Conservation (phyloP, 1,140 invertebrate genomes). For the Drosophila sp. region DNA sequence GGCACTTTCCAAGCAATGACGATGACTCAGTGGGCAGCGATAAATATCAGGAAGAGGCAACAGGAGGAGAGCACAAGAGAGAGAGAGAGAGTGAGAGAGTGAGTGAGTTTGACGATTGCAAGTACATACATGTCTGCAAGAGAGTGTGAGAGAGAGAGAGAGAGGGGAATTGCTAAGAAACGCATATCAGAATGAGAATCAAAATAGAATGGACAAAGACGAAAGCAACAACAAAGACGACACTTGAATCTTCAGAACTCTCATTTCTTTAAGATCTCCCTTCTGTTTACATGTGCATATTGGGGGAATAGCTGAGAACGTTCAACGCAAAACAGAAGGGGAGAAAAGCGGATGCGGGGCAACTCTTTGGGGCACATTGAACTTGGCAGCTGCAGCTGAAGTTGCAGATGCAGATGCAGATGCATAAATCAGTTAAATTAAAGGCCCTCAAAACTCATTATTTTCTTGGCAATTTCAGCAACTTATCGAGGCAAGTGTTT, state of each 20-base stretch:
- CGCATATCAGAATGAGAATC: conserved; percentile 63
- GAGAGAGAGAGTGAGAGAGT: conserved; percentile 10
- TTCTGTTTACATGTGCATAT: conserved; percentile 19
- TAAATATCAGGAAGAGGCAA: conserved; percentile 27
- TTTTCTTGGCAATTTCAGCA: conserved; percentile 46
- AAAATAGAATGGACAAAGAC: conserved; percentile 66
- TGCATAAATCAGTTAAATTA: conserved; percentile 12
- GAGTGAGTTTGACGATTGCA: background rate
- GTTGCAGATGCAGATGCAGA: background rate
- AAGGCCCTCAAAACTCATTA: conserved; percentile 28
- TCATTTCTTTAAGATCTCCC: background rate
- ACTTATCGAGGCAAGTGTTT: conserved; percentile 26
- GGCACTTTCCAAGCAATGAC: conserved; percentile 26
- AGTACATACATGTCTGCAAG: background rate
- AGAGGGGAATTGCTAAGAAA: background rate
- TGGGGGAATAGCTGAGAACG: background rate
- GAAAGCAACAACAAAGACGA: conserved; percentile 33
- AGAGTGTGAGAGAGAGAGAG: conserved; percentile 4
- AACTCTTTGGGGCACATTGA: conserved; percentile 3
- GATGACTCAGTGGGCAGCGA: conserved; percentile 64
- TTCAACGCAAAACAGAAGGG: background rate
- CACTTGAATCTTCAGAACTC: conserved; percentile 24
- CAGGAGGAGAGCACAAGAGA: background rate
- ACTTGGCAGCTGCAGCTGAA: conserved; percentile 2
- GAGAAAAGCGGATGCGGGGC: background rate